Conservation (phyloP, 2,797 vertebrate species). For the Hapalemur alaotrensis region DNA sequence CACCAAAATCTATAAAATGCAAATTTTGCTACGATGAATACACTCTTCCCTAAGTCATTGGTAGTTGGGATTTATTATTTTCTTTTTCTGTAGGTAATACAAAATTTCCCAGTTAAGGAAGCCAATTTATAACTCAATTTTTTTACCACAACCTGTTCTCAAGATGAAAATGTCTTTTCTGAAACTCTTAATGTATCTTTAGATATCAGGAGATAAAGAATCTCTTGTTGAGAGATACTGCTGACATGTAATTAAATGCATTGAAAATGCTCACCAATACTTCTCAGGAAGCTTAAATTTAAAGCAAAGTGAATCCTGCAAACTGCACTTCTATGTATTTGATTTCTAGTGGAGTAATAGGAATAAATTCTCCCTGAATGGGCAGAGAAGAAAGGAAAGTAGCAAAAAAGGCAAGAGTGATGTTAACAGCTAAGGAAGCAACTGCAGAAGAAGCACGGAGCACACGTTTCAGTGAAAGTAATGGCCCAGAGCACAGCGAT, state of each 20-base stretch:
- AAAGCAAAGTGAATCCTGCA: neutral
- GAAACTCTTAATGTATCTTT: neutral
- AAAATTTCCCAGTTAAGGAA: neutral
- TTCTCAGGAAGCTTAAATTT: neutral
- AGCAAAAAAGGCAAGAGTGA: neutral
- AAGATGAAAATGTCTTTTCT: neutral
- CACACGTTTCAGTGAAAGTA: slow-evolving; percentile 42
- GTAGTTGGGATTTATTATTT: neutral
- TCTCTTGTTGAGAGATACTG: neutral
- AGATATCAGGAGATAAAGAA: neutral
- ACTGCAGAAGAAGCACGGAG: neutral
- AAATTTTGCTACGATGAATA: neutral
- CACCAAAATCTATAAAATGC: neutral
- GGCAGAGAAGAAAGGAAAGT: neutral
- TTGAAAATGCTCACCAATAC: neutral
- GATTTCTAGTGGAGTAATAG: neutral
- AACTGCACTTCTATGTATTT: neutral
- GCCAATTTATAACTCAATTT: neutral
- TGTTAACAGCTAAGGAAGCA: slow-evolving; percentile 30
- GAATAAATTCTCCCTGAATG: slow-evolving; percentile 24
- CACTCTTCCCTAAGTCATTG: neutral
- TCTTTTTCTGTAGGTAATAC: neutral
- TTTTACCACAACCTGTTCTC: neutral
- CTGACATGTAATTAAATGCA: neutral
- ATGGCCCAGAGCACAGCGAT: neutral